phyloP scores from a whole-genome alignment of 2,797 vertebrate genomes.

The Diceros bicornis region DNA sequence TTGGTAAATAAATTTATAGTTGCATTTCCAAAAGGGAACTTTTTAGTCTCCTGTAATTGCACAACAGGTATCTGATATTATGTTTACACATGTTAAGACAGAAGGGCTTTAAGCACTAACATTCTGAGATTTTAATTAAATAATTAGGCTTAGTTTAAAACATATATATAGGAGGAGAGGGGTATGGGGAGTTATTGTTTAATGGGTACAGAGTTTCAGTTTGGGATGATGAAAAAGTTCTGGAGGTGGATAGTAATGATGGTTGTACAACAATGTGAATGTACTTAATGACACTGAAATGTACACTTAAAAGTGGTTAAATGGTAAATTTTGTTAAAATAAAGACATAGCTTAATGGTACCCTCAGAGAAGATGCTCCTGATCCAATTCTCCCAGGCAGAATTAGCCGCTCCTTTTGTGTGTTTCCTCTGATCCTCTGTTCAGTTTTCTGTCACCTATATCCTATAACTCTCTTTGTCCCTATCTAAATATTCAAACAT shows the following conservation, averaged over 20 bases:
- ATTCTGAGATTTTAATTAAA: constrained; percentile 41
- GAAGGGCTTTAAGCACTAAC: constrained; percentile 7
- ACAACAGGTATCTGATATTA: not conserved
- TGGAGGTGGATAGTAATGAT: not conserved
- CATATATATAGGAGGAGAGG: not conserved
- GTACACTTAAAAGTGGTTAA: not conserved
- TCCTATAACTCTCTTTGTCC: not conserved
- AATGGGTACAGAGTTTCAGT: not conserved
- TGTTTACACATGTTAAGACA: not conserved
- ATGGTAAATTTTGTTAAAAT: not conserved
- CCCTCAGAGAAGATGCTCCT: not conserved
- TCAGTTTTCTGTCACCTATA: not conserved
- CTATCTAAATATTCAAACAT: constrained; percentile 2
- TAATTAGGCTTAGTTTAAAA: constrained; percentile 1
- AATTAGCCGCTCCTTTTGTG: not conserved
- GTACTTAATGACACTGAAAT: not conserved
- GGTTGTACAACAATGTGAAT: not conserved
- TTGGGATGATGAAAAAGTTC: not conserved
- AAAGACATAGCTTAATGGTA: not conserved
- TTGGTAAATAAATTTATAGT: not conserved
- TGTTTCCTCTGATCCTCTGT: not conserved
- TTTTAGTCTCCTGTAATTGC: not conserved
- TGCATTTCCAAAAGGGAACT: not conserved
- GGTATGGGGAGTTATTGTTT: not conserved
- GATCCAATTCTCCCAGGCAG: not conserved